phyloP scores from a whole-genome alignment of 2,888 invertebrate species.

The Colletes collaris region DNA sequence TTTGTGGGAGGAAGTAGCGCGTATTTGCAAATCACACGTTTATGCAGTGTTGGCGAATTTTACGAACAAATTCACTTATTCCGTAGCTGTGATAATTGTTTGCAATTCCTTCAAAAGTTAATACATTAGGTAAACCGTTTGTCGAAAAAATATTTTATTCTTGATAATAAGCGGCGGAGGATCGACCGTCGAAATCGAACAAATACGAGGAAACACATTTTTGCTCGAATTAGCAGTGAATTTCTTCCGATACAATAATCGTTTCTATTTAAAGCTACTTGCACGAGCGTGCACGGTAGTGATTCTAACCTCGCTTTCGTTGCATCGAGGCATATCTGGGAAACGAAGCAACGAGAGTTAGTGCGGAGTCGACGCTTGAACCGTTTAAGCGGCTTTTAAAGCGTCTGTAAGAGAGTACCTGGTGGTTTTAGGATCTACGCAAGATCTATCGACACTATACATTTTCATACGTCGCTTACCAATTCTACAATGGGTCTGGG shows the following conservation, averaged over 20 bases:
- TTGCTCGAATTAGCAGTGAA: slow-evolving; percentile 1
- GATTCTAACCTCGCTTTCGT: neutral
- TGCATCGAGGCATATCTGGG: neutral
- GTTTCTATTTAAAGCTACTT: neutral
- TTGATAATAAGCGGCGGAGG: slow-evolving; percentile 1
- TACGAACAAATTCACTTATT: too few species aligned
- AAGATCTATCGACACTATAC: slow-evolving; percentile 6
- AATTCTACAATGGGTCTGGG: slow-evolving; percentile 37
- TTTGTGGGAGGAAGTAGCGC: neutral
- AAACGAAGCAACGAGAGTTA: neutral
- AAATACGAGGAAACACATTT: neutral
- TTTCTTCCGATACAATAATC: neutral
- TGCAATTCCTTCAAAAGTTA: neutral
- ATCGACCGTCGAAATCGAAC: too few species aligned
- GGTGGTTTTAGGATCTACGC: neutral
- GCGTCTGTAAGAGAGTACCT: neutral
- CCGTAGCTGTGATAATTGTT: neutral
- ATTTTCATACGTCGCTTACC: neutral
- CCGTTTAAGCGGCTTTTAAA: neutral
- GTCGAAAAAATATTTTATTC: neutral
- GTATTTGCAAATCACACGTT: neutral
- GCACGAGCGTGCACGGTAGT: neutral
- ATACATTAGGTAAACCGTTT: neutral
- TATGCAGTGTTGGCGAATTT: neutral
- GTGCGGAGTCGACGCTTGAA: neutral